Evolutionary conservation across 2,888 invertebrate genomes (phyloP).

Genomic region (Ernsta delagoae): DNA sequence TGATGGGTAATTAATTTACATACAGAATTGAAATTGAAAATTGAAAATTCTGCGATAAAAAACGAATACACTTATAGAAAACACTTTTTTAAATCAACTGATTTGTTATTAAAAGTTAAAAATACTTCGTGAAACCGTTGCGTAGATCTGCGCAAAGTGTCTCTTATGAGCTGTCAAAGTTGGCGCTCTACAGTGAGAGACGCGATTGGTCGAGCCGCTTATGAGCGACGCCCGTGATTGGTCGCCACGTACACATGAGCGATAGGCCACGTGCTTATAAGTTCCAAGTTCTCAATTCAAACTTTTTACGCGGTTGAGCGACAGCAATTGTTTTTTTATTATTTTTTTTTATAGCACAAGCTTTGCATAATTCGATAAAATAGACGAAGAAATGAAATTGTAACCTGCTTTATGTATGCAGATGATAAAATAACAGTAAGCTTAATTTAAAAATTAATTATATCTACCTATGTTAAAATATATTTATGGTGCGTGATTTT

Average conservation of each 20-base stretch:
- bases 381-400: background rate
- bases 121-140: background rate
- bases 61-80: no score
- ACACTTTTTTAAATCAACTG: no score
- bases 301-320: constrained; percentile 60
- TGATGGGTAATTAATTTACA: no score
- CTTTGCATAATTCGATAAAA: no score
- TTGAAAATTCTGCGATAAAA: no score
- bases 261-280: constrained; percentile 82
- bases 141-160: constrained; percentile 43
- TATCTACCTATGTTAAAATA: no score
- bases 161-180: constrained; percentile 78
- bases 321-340: no score
- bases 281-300: constrained; percentile 66
- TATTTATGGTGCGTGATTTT: background rate
- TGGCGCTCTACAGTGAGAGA: constrained; percentile 72
- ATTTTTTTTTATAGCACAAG: no score
- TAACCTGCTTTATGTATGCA: background rate
- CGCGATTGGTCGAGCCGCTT: constrained; percentile 70
- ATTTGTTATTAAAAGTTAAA: background rate
- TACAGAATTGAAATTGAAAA: no score
- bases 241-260: constrained; percentile 70
- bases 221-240: constrained; percentile 69
- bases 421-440: no score
- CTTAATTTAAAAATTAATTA: no score